phyloP scores from a whole-genome alignment of 1,140 invertebrate genomes.

The Nymphalis io region DNA sequence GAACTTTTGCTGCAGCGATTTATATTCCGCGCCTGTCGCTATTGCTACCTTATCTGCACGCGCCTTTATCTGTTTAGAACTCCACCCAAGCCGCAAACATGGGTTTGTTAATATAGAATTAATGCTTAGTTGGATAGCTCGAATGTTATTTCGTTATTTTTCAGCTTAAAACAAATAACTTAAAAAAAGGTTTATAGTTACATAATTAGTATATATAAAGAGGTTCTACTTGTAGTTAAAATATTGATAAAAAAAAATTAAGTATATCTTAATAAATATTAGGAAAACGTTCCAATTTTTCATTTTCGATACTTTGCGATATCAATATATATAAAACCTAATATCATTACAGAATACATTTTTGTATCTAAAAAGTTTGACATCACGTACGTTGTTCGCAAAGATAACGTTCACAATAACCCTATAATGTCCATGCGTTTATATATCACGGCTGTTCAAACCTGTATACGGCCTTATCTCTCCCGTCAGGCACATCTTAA shows the following conservation, averaged over 20 bases:
- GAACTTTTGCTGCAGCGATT: slow-evolving; percentile 67
- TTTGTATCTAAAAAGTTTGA: slow-evolving; percentile 23
- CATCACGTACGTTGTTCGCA: slow-evolving; percentile 27
- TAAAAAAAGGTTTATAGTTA: background rate
- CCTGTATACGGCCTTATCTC: slow-evolving; percentile 62
- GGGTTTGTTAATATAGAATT: slow-evolving; percentile 17
- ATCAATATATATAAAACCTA: background rate
- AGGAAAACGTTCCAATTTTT: too few relatives aligned
- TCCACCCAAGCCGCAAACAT: slow-evolving; percentile 25
- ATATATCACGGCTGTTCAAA: slow-evolving; percentile 34
- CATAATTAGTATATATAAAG: background rate
- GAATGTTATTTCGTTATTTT: too few relatives aligned
- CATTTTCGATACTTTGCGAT: too few relatives aligned
- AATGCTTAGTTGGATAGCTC: slow-evolving; percentile 23
- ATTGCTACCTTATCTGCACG: slow-evolving; percentile 44
- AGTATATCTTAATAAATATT: too few relatives aligned
- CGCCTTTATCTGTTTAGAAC: slow-evolving; percentile 49
- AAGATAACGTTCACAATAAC: slow-evolving; percentile 31
- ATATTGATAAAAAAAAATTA: too few relatives aligned
- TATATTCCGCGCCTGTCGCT: slow-evolving; percentile 58
- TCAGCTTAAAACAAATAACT: background rate
- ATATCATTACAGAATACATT: slow-evolving; percentile 2
- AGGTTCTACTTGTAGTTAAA: background rate
- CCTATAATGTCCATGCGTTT: slow-evolving; percentile 46
- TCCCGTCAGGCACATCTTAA: slow-evolving; percentile 69